phyloP scores from a whole-genome alignment of 2,888 invertebrate species.

The Dusona sp. region DNA sequence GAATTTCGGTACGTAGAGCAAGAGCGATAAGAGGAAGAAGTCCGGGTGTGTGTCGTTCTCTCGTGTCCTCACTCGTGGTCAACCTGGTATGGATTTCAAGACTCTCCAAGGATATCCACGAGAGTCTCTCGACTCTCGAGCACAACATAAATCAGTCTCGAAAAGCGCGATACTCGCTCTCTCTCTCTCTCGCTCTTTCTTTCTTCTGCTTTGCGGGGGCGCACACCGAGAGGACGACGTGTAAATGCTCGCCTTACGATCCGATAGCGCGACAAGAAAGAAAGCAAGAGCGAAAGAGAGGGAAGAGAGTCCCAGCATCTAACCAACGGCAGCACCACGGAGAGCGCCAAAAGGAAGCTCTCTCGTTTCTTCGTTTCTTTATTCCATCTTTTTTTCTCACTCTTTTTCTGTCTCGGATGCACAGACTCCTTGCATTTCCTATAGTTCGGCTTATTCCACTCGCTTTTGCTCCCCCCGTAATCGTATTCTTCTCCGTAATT shows the following conservation, averaged over 20 bases:
- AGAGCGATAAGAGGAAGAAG: slow-evolving; percentile 69
- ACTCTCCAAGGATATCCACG: slow-evolving; percentile 72
- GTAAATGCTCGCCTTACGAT: slow-evolving; percentile 83
- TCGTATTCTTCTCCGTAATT: neutral
- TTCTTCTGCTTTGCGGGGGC: slow-evolving; percentile 76
- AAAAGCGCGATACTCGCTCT: slow-evolving; percentile 48
- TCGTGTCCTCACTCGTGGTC: slow-evolving; percentile 61
- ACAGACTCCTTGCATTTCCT: slow-evolving; percentile 19
- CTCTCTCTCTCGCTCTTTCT: slow-evolving; percentile 2
- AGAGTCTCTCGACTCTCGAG: slow-evolving; percentile 57
- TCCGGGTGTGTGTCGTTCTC: slow-evolving; percentile 64
- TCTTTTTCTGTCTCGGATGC: slow-evolving; percentile 9
- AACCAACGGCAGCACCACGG: slow-evolving; percentile 45
- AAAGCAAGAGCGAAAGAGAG: slow-evolving; percentile 42
- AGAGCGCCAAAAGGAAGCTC: slow-evolving; percentile 72
- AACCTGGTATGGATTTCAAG: slow-evolving; percentile 77
- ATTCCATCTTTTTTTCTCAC: slow-evolving; percentile 50
- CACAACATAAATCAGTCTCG: slow-evolving; percentile 79
- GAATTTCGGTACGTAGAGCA: slow-evolving; percentile 61
- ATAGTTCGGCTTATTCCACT: slow-evolving; percentile 22
- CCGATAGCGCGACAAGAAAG: slow-evolving; percentile 78
- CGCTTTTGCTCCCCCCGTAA: neutral
- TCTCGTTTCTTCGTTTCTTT: slow-evolving; percentile 66
- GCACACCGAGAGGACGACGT: slow-evolving; percentile 75
- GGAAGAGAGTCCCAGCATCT: slow-evolving; percentile 33